Evolutionary conservation across 2,113 vertebrate genomes (phyloP), one percentile per base, ranked within the genome.

Genomic region (Pluvianellus socialis): DNA sequence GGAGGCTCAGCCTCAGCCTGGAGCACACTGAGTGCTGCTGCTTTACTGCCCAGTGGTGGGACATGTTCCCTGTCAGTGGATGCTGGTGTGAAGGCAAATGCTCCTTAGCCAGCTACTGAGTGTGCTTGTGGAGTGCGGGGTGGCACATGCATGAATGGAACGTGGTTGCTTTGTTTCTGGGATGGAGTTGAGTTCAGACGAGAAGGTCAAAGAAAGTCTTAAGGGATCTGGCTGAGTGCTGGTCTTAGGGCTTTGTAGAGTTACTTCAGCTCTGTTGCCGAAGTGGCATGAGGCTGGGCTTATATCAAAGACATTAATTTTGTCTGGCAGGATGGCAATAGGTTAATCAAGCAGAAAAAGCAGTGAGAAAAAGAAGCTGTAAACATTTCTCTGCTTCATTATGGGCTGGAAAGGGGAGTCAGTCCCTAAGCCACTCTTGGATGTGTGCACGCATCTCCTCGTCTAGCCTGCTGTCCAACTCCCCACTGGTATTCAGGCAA

Each of bases 331-430:
- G 50, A 67, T 71, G 62, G 85, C 61, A 94, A 10, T 65, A 85
- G 40, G 73, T 75, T 85, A 92, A 92, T 94, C 73, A 87, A 81
- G 74, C 56, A 79, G 84, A 80, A 95, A 84, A 88, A 74, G 62
- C 82, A 72, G 35, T 4, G 61, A 93, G 80, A 23, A 86, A 66
- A 84, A 91, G 59, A 52, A 82, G 40, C 44, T 88, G 92, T 94
- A 94, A 93, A 93, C 79, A 40, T 53, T 90, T 83, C 52, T 67
- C 56, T 90, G 42, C 27, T 68, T 82, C 56, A 52, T 90, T 0
- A 0, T 12, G 56, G 62, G 24, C 47, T 59, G 44, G 38, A 32
- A 58, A 70, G n/a, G 22, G 27, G 26, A 71, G 32, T n/a, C 35
- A 27, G 40, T 50, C 44, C 71, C 66, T n/a, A 55, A 65, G 19